Evolutionary conservation across 2,888 invertebrate species (phyloP).

Genomic region (Pyrrhosoma nymphula): DNA sequence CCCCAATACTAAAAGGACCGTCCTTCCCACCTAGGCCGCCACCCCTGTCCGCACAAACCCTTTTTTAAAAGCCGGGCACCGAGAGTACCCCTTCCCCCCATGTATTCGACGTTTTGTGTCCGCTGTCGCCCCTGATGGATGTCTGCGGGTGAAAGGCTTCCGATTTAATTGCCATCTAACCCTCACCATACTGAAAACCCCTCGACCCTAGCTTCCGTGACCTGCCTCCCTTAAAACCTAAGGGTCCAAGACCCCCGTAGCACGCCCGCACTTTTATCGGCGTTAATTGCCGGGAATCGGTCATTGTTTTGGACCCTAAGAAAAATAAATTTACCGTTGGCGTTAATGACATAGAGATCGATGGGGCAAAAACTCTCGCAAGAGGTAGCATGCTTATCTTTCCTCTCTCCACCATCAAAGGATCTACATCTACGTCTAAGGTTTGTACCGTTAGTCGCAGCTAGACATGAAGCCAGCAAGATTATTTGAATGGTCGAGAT

Average conservation of each 20-base stretch:
- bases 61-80: background rate
- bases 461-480: no score
- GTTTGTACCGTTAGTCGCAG: no score
- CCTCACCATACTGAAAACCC: background rate
- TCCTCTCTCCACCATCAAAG: no score
- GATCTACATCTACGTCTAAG: no score
- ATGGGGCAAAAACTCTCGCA: background rate
- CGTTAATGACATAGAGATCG: background rate
- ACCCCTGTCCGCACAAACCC: background rate
- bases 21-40: background rate
- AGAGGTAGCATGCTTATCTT: no score
- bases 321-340: background rate
- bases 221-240: background rate
- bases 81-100: background rate
- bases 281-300: background rate
- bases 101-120: background rate
- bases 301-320: background rate
- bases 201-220: background rate
- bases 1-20: background rate
- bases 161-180: conserved; percentile 22
- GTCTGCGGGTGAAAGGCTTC: conserved; percentile 21
- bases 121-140: background rate
- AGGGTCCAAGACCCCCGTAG: background rate
- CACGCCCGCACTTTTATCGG: background rate
- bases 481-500: no score